phyloP scores from a whole-genome alignment of 1,140 invertebrate species.

The Zaprionus nigranus region DNA sequence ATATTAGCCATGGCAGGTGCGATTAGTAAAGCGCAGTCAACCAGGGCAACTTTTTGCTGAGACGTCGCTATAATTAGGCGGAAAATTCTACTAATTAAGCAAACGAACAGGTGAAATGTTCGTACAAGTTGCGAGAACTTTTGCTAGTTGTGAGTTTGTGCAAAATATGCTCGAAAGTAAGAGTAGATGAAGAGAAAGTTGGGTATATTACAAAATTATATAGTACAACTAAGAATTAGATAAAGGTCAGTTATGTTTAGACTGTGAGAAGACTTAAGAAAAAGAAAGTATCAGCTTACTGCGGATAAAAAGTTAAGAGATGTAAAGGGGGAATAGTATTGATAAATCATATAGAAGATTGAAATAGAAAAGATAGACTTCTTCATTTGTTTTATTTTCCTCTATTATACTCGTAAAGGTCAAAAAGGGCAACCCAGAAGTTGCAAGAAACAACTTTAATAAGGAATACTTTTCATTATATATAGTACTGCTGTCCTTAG shows the following conservation, averaged over 20 bases:
- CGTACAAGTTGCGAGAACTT: neutral
- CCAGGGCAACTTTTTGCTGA: neutral
- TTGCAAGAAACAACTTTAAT: no score
- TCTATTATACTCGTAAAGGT: no score
- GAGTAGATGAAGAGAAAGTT: neutral
- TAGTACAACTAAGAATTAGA: neutral
- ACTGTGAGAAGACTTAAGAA: no score
- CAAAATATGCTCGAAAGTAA: neutral
- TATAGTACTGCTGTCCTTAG: no score
- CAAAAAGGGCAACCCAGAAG: no score
- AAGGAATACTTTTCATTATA: no score
- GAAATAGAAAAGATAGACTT: no score
- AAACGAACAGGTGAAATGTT: constrained; percentile 7
- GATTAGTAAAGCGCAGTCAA: constrained; percentile 52
- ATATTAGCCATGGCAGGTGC: constrained; percentile 38
- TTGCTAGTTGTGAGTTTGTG: neutral
- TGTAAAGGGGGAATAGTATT: neutral
- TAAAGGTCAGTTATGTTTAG: no score
- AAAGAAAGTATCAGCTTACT: no score
- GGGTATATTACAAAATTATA: neutral
- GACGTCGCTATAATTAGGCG: constrained; percentile 23
- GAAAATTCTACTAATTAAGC: constrained; percentile 20
- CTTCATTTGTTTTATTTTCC: no score
- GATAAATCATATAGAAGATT: neutral
- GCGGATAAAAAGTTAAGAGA: neutral